Base-by-base conservation (phyloP, 2,888 invertebrate genomes). In the Philereme vetulata region DNA sequence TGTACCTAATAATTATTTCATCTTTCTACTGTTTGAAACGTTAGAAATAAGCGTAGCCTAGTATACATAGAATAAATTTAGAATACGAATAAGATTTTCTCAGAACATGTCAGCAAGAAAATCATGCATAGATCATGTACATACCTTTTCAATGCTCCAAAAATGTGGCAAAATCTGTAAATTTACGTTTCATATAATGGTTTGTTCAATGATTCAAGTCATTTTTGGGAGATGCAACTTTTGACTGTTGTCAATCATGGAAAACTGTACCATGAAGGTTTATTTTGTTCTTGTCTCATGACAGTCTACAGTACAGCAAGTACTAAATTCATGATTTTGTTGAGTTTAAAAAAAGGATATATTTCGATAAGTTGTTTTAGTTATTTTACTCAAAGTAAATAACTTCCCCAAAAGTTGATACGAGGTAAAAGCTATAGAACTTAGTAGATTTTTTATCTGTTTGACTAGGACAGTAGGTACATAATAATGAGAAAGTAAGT, bases 171-270 rank as follows among this genome's bases (percentile, higher is more conserved):
- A 50, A 32, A 42, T 51, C 9, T 33, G 9, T 46, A 9, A 46
- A 21, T 21, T 21, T 44, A 44, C 21, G 21, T 44, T 44, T 21
- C 8, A 21, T 44, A 6, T 21, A n/a, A 42, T 9, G 0, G 9
- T 40, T 7, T 5, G 5, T 44, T 10, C 5, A 21, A 21, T n/a
- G 7, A n/a, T 4, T n/a, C 42, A 44, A 44, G 4, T 33, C 2
- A 42, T 40, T 3, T 38, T 38, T 7, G 1, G 38, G 35, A n/a
- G 49, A 32, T 35, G n/a, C 55, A 47, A 8, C 43, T 33, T 42
- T 5, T 40, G n/a, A 46, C 51, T 45, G 49, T 50, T 56, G 56
- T 50, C 56, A 56, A 36, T 55, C 21, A 48, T 11, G 40, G 35
- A 48, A 55, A 44, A 55, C 34, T 21, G 9, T 42, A 11, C 3